Percentiles rank a stretch among this genome's conserved stretches.
Evolutionary conservation across 2,888 invertebrate species (phyloP).

Genomic region (Monochamus alternatus): DNA sequence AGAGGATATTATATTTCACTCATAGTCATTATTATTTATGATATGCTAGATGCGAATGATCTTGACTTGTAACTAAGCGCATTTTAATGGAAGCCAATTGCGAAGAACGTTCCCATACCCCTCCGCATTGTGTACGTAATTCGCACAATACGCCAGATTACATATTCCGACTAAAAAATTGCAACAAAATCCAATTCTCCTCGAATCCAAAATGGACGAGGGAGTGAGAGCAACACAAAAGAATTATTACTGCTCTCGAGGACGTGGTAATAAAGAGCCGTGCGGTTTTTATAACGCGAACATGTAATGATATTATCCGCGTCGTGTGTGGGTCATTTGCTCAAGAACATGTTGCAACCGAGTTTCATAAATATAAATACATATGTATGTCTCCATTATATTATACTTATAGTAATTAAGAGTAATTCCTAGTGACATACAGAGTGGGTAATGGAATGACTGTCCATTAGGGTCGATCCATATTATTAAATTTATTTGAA

Average conservation of each 20-base stretch:
- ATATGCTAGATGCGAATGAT: too few species aligned
- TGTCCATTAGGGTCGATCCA: too few species aligned
- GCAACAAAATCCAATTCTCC: slow-evolving; percentile 15
- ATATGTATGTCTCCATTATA: slow-evolving; percentile 37
- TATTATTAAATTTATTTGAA: too few species aligned
- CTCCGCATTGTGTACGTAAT: neutral
- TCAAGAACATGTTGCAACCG: slow-evolving; percentile 40
- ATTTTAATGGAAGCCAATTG: neutral
- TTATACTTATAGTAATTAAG: slow-evolving; percentile 33
- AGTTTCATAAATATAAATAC: slow-evolving; percentile 39
- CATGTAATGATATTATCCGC: slow-evolving; percentile 34
- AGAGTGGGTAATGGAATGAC: too few species aligned
- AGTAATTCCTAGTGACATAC: slow-evolving; percentile 11
- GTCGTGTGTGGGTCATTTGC: slow-evolving; percentile 38
- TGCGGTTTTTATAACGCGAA: slow-evolving; percentile 30
- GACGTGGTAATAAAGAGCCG: slow-evolving; percentile 26
- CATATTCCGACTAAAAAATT: slow-evolving; percentile 10
- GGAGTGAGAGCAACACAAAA: slow-evolving; percentile 13
- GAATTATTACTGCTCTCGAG: slow-evolving; percentile 25
- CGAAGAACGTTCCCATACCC: slow-evolving; percentile 1
- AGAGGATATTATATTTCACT: too few species aligned
- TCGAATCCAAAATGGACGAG: neutral
- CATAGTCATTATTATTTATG: too few species aligned
- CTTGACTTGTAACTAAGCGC: neutral
- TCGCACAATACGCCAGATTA: slow-evolving; percentile 9